Evolutionary conservation across 2,113 vertebrate species (phyloP).

Genomic region (Heptranchias perlo): DNA sequence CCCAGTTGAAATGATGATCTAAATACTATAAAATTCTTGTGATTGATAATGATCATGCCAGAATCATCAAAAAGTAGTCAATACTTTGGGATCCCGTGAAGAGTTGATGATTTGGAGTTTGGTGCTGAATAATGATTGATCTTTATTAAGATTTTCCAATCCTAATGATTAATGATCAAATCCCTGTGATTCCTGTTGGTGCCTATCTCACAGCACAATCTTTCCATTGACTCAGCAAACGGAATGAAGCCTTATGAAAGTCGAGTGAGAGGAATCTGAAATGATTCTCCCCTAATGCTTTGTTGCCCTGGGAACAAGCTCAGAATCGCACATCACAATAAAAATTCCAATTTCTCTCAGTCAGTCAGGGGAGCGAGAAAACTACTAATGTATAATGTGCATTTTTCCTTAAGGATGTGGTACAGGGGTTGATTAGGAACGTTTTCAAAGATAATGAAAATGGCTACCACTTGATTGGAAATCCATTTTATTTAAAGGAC

Average conservation of each 20-base stretch:
- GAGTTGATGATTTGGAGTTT: neutral
- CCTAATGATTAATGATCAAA: neutral
- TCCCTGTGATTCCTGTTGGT: neutral
- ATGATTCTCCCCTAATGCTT: neutral
- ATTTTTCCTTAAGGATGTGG: neutral
- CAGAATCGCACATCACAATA: neutral
- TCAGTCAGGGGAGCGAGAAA: too few species aligned
- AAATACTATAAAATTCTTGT: neutral
- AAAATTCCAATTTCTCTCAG: constrained; percentile 20
- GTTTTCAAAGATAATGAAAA: neutral
- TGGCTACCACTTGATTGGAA: neutral
- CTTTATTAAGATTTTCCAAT: constrained; percentile 16
- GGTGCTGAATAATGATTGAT: neutral
- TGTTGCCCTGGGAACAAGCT: neutral
- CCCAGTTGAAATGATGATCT: neutral
- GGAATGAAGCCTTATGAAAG: neutral
- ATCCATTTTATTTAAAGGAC: neutral
- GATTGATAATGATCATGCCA: neutral
- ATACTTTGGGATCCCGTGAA: neutral
- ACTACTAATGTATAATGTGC: neutral
- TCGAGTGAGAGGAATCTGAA: neutral
- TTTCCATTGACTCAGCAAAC: neutral
- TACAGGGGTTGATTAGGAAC: neutral
- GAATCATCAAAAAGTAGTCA: neutral
- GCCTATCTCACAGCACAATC: neutral